A percentile compares a stretch with the other conserved stretches of the same genome.
Evolutionary conservation across 2,888 invertebrate genomes (phyloP).

Genomic region (Netelia melanura): DNA sequence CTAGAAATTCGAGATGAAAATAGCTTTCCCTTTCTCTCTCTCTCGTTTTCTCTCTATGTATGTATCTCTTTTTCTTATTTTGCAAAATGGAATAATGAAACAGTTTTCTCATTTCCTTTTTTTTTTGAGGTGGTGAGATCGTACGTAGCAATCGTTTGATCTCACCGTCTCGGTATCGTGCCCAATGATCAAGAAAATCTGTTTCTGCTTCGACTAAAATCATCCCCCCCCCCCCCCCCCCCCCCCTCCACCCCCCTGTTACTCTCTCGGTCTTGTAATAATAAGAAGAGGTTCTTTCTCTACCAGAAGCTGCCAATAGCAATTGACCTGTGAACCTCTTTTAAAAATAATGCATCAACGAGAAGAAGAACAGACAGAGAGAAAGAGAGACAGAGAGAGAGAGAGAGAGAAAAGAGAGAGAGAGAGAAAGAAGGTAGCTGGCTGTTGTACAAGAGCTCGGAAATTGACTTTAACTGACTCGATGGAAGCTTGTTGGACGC

Average conservation of each 20-base stretch:
- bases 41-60: neutral
- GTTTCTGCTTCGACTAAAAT: neutral
- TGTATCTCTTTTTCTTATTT: neutral
- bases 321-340: constrained; percentile 57
- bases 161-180: neutral
- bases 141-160: neutral
- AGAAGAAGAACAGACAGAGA: constrained; percentile 4
- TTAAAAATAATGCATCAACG: constrained; percentile 53
- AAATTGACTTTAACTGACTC: constrained; percentile 56
- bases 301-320: constrained; percentile 52
- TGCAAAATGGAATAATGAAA: too few species aligned
- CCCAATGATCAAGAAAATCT: constrained; percentile 7
- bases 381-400: neutral
- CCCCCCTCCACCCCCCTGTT: neutral
- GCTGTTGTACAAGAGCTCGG: constrained; percentile 31
- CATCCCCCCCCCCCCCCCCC: neutral
- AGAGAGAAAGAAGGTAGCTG: constrained; percentile 1
- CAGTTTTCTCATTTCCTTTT: too few species aligned
- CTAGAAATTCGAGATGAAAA: neutral
- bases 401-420: neutral
- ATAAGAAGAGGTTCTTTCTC: constrained; percentile 36
- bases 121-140: neutral
- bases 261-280: constrained; percentile 1
- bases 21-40: neutral
- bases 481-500: constrained; percentile 23